Base-by-base conservation (phyloP, 2,888 invertebrate genomes). In the Polylopha cassiicola region DNA sequence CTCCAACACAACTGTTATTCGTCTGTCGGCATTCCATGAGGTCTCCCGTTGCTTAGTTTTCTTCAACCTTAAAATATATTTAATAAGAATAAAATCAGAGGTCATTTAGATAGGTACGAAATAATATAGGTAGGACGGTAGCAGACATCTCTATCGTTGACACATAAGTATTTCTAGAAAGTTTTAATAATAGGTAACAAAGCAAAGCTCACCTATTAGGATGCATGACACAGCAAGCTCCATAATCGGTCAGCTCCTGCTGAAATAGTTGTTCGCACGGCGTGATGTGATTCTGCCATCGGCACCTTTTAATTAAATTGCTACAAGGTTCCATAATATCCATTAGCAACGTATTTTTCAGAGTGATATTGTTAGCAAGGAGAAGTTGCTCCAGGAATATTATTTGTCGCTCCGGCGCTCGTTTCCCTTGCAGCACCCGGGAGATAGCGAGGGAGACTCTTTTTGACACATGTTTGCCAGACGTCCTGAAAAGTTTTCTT, bases 151-250 rank as follows among this genome's bases (percentile, higher is more conserved):
- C 34, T 1, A 48, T 28, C 13, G 55, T 57, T 36, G 4, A 43
- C 42, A 4, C 4, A 18, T 18, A 4, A 18, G 18, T 18, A 18
- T 5, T 18, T 4, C 18, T 18, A 4, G 7, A 18, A 18, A 18
- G 18, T 7, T 5, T 5, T 4, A 5, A 18, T 18, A 7, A 5
- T 5, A 4, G 4, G 8, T 8, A 23, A 4, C 9, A 23, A 5
- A 6, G 4, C 16, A 9, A 3, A 3, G 59, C 64, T 59, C 46
- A 77, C 79, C 53, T 61, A 1, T 50, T 13, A 4, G 73, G 60
- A 3, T 53, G 44, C 57, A 71, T 61, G 0, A 75, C 58, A 43
- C 84, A 84, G 46, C 82, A 82, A 1, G 65, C 45, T 0, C 81
- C 81, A 55, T 61, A 66, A 3, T 50, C 46, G 1, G 72, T 79